Evolutionary conservation across 1,140 invertebrate genomes (phyloP), one percentile per base, ranked within the genome.

Genomic region (Leucophenga varia): DNA sequence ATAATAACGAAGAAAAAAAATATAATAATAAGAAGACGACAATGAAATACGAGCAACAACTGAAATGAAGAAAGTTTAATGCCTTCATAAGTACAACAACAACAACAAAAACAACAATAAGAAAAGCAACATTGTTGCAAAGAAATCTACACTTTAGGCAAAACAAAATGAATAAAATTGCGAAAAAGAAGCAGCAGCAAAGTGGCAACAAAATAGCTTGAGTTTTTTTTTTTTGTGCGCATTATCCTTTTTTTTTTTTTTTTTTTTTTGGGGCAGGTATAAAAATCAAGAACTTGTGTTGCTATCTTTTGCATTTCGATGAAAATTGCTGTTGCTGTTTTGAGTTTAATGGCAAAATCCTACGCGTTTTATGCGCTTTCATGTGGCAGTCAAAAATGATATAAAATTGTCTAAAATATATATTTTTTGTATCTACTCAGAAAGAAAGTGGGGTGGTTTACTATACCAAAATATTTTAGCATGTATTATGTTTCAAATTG

Each of bases 51-150:
- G 25, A 28, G 25, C 6, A 28, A 7, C 6, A 28, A 28, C 63
- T 67, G 63, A 67, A 67, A 67, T 67, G 63, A 67, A 63, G 63
- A 67, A 67, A 67, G 63, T 67, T 67, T 67, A 67, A 67, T 67
- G 64, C 63, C 63, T 65, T 65, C 63, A 65, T 65, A 65, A 65
- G 63, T 63, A 65, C 63, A 65, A 65, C 63, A 65, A 65, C 67
- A n/a, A n/a, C n/a, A n/a, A n/a, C n/a, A n/a, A n/a, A n/a, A n/a
- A n/a, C n/a, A n/a, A n/a, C n/a, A n/a, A n/a, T 59, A 63, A 65
- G 64, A 59, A 59, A 67, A 67, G 46, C 40, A 37, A 31, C 20
- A 35, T 34, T 32, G 31, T 38, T 1, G n/a, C 8, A 6, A 9
- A 17, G 13, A 21, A 42, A 47, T 6, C 28, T 30, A 8, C 34